A percentile compares a stretch with the other conserved stretches of the same genome.
Conservation (phyloP, 2,888 invertebrate species). For the Caradrina clavipalpis region DNA sequence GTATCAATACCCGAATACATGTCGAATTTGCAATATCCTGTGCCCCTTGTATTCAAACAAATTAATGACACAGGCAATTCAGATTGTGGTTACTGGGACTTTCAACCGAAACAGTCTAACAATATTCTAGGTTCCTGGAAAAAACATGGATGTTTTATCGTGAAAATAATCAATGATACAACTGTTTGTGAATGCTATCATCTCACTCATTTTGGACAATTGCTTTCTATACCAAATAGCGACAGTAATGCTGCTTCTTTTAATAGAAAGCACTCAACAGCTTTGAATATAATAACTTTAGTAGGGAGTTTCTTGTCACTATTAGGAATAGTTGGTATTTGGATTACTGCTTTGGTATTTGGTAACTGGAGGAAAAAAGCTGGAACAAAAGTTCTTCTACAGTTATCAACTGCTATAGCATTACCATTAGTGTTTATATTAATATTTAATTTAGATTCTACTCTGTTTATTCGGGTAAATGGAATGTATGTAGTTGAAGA, state of each 20-base stretch:
- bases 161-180: conserved; percentile 70
- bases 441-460: conserved; percentile 79
- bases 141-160: conserved; percentile 87
- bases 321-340: conserved; percentile 90
- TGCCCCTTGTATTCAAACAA: conserved; percentile 89
- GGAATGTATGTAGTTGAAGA: conserved; percentile 69
- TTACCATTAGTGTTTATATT: conserved; percentile 89
- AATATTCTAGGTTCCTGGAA: conserved; percentile 88
- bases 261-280: conserved; percentile 77
- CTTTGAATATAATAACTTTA: conserved; percentile 91
- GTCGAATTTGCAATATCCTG: conserved; percentile 87
- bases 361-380: conserved; percentile 92
- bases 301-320: conserved; percentile 91
- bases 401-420: conserved; percentile 92
- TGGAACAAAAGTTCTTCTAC: conserved; percentile 92
- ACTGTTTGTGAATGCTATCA: conserved; percentile 90
- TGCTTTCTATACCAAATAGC: conserved; percentile 78
- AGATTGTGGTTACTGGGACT: conserved; percentile 91
- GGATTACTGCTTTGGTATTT: conserved; percentile 91
- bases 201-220: conserved; percentile 91
- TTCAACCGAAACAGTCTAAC: conserved; percentile 70
- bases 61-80: conserved; percentile 66
- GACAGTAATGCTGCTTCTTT: conserved; percentile 38
- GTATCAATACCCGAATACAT: conserved; percentile 91
- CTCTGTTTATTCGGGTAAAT: conserved; percentile 73